Evolutionary conservation across 2,113 vertebrate genomes (phyloP), one percentile per base, ranked within the genome.

Genomic region (Peromyscus californicus): DNA sequence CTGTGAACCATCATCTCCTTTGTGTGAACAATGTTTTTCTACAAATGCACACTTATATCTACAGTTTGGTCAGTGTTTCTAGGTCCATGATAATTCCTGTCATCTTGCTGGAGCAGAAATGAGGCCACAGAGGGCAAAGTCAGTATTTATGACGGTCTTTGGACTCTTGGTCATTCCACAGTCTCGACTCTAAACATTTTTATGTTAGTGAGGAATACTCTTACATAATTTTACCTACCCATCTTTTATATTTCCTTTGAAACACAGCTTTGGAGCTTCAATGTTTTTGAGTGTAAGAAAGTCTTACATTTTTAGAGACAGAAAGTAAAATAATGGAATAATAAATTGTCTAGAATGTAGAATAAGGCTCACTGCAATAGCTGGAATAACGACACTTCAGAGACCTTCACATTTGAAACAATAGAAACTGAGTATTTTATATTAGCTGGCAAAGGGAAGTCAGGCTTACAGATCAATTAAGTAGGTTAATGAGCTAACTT

Each of bases 401-500:
- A 59, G 6, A 84, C 59, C 2, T 88, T 67, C 31, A 59, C 21
- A 48, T 72, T 2, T 29, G 86, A 76, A 92, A 19, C 31, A 75
- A 33, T 33, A 33, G 22, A 39, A 78, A 2, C n/a, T 45, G n/a
- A 72, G n/a, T 67, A 67, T 88, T 96, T 83, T 82, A 39, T 29
- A 19, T 86, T 84, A 76, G 0, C 57, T 36, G 3, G 7, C 15
- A 63, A 93, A 84, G 15, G 9, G 7, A 61, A 90, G 51, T 76
- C 74, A 95, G 86, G 42, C 1, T 79, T 96, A 59, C 31, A 93
- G 42, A 76, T 89, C 10, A 89, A 87, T 22, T 75, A 63, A 87
- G 3, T 1, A 67, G 24, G 24, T 57, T 79, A 92, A n/a, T 93
- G 29, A 79, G 3, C n/a, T 63, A 22, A 48, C 51, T 57, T 63